Base-by-base conservation (phyloP, 2,113 vertebrate species). In the Colinus virginianus region DNA sequence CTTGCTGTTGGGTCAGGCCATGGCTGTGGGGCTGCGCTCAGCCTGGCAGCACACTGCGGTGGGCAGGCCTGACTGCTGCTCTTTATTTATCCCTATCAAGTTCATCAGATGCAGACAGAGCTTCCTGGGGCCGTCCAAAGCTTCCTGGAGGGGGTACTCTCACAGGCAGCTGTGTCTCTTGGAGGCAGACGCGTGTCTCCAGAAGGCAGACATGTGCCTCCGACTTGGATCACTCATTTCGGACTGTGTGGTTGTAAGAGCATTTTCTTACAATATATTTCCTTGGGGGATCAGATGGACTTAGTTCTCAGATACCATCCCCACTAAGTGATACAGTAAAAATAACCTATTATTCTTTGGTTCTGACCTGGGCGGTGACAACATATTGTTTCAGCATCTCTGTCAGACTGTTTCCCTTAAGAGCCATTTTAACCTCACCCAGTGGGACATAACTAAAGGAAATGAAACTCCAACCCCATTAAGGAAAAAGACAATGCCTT, bases 321-420 rank as follows among this genome's bases (percentile, higher is more conserved):
- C 84, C 85, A 70, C 90, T 96, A 95, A 96, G 81, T 96, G 93
- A 95, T 96, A 96, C 87, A 92, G 84, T 96, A 96, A 97, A 95
- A 97, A 97, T 96, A 96, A 96, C 94, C 96, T 96, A 94, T 97
- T 95, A 88, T 96, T 97, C 95, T 96, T 81, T 93, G 93, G 59
- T 95, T 96, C 81, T 94, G 95, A 96, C 92, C 93, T 96, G 95
- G 96, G 96, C 93, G 95, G 96, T 94, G 93, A 90, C 89, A 96
- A 74, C 96, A 94, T 95, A 93, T 95, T 94, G 96, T 97, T 97
- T 96, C 92, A 95, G 95, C 93, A 95, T 97, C 91, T 96, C 96
- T 94, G 91, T 94, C 92, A 93, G 95, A 80, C 92, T 67, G 71
- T 97, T 96, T 97, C 96, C 94, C 93, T 88, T 95, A 93, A 96